These are phyloP conservation scores for Brienomyrus brachyistius DNA, from an alignment of 2,113 vertebrate genomes.

Conservation along the genomic window DNA sequence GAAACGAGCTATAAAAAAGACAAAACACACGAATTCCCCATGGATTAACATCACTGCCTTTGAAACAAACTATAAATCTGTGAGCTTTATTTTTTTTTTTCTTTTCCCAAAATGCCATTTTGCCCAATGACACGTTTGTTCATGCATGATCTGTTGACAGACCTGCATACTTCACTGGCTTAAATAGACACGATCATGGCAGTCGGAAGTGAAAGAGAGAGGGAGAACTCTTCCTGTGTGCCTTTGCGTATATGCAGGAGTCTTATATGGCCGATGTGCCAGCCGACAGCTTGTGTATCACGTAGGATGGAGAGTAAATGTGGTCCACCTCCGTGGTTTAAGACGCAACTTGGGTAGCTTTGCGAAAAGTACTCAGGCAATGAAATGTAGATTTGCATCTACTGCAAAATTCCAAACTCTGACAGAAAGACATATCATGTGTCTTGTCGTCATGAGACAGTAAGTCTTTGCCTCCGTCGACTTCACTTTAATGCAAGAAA, in stretches of 20 bases:
- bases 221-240: neutral
- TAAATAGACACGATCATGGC: neutral
- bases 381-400: neutral
- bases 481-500: neutral
- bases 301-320: neutral
- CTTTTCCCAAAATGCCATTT: neutral
- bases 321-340: neutral
- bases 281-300: neutral
- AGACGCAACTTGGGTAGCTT: neutral
- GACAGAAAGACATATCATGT: neutral
- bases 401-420: neutral
- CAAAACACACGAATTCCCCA: neutral
- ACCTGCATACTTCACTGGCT: neutral
- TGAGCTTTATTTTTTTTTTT: neutral
- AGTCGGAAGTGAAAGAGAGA: neutral
- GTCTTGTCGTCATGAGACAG: neutral
- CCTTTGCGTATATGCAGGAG: neutral
- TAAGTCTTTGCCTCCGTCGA: neutral
- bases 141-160: neutral
- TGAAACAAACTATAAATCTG: neutral
- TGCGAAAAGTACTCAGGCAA: neutral
- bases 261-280: neutral
- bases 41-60: neutral
- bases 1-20: neutral
- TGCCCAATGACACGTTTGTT: neutral